These are phyloP conservation scores for Mormyrus hasselquistii DNA, from an alignment of 2,797 vertebrate genomes.

Conservation along the genomic window DNA sequence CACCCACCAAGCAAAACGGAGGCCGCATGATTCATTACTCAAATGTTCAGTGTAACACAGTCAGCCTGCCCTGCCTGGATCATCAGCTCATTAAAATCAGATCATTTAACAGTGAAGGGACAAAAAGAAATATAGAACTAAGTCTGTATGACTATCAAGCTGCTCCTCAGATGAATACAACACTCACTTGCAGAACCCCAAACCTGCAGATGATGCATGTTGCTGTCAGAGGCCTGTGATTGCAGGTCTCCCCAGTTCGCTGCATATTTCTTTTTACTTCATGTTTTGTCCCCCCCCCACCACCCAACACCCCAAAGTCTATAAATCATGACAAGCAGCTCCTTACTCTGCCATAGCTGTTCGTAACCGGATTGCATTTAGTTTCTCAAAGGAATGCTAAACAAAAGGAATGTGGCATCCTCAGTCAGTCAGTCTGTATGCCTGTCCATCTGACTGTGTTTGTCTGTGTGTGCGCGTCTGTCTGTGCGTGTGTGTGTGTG, in stretches of 20 bases:
- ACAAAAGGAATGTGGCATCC: conserved; percentile 21
- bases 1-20: not conserved
- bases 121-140: not conserved
- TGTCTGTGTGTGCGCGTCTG: not conserved
- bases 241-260: not conserved
- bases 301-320: not conserved
- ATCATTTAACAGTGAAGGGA: not conserved
- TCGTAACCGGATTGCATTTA: not conserved
- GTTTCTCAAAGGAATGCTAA: conserved; percentile 35
- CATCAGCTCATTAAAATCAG: not conserved
- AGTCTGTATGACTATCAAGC: not conserved
- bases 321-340: conserved; percentile 14
- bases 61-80: not conserved
- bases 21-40: not conserved
- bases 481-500: no score
- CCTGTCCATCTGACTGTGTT: not conserved
- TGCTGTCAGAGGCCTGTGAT: not conserved
- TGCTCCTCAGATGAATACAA: not conserved
- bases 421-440: conserved; percentile 6
- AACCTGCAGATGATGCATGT: not conserved
- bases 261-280: not conserved
- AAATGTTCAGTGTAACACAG: not conserved
- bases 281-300: not conserved
- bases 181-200: not conserved
- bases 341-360: not conserved